Percentiles rank a stretch among this genome's conserved stretches.
phyloP scores from a whole-genome alignment of 2,888 invertebrate genomes.

The Tolmerus cingulatus region DNA sequence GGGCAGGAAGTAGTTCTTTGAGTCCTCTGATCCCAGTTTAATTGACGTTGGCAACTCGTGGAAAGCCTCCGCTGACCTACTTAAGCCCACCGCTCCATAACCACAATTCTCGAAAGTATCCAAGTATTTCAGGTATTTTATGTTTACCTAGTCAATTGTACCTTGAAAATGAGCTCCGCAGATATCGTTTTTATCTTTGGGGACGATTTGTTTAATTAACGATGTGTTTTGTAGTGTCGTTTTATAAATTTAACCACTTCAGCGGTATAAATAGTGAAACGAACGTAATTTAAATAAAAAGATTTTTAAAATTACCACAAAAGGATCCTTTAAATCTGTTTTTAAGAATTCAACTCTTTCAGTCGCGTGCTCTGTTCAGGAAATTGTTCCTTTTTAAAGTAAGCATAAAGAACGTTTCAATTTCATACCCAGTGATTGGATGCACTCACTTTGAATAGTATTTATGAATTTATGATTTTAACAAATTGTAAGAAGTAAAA shows the following conservation, averaged over 20 bases:
- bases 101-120: background rate
- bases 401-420: too few relatives aligned
- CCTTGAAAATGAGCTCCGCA: background rate
- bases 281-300: too few relatives aligned
- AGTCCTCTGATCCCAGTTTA: background rate
- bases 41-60: background rate
- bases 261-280: background rate
- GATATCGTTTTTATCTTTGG: background rate
- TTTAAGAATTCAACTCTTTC: background rate
- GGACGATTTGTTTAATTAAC: background rate
- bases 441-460: too few relatives aligned
- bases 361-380: too few relatives aligned
- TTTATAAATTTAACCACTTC: background rate
- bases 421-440: too few relatives aligned
- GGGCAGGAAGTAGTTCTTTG: background rate
- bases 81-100: background rate
- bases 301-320: background rate
- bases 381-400: too few relatives aligned
- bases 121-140: background rate
- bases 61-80: background rate
- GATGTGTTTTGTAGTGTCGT: background rate
- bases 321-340: background rate
- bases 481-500: too few relatives aligned
- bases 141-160: background rate
- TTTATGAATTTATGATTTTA: too few relatives aligned